Evolutionary conservation across 2,888 invertebrate genomes (phyloP).

Genomic region (Autographa pulchrina): DNA sequence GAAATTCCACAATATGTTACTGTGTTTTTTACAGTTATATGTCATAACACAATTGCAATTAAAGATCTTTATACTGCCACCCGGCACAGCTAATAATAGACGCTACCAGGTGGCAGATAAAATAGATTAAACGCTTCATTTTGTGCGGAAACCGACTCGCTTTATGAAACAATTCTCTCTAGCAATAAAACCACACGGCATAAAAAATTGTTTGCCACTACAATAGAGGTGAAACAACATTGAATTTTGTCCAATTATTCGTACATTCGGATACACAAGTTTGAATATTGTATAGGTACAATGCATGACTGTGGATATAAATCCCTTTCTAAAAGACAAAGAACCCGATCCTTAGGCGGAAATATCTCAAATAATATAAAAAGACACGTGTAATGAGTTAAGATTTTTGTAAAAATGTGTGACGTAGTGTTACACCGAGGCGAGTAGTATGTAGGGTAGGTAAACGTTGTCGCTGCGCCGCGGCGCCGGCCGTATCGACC

Average conservation of each 20-base stretch:
- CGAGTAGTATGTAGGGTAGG: conserved; percentile 71
- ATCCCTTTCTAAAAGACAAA: conserved; percentile 2
- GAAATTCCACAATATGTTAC: not conserved
- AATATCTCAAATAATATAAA: conserved; percentile 23
- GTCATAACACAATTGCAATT: conserved; percentile 26
- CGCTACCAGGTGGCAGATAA: conserved; percentile 33
- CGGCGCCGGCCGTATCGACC: conserved; percentile 86
- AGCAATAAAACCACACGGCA: conserved; percentile 12
- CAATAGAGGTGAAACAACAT: not conserved
- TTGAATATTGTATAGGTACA: not conserved
- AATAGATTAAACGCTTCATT: conserved; percentile 47
- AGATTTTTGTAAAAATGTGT: conserved; percentile 55
- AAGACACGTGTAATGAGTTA: conserved; percentile 36
- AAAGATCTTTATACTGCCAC: conserved; percentile 28
- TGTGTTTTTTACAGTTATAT: conserved; percentile 11
- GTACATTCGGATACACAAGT: not conserved
- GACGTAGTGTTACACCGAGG: conserved; percentile 57
- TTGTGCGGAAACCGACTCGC: conserved; percentile 20
- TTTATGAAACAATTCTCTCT: conserved; percentile 24
- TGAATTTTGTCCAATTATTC: not conserved
- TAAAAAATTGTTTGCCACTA: not conserved
- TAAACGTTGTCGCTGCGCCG: conserved; percentile 77
- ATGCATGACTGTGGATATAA: not conserved
- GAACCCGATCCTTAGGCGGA: conserved; percentile 7
- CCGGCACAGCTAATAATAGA: conserved; percentile 33